Evolutionary conservation across 2,888 invertebrate species (phyloP).

Genomic region (Phanerotoma sp.): DNA sequence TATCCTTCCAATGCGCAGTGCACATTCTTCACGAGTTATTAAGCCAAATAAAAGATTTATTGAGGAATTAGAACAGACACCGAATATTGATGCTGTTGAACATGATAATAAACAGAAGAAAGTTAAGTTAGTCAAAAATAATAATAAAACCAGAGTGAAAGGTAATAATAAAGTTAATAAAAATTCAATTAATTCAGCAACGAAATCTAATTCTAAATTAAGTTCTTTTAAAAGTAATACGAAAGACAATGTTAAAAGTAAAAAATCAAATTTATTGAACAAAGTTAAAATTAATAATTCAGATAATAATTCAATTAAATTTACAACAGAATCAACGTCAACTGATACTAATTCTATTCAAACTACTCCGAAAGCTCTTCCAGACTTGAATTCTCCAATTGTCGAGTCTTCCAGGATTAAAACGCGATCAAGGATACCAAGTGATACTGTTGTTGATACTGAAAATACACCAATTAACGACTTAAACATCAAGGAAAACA

Average conservation of each 20-base stretch:
- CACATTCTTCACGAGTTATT: conserved; percentile 82
- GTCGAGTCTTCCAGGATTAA: conserved; percentile 55
- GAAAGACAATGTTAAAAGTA: conserved; percentile 13
- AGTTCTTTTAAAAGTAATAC: conserved; percentile 30
- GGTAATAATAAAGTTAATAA: conserved; percentile 6
- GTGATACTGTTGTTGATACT: conserved; percentile 33
- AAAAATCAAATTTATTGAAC: conserved; percentile 17
- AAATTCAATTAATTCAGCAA: conserved; percentile 25
- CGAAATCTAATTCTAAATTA: conserved; percentile 25
- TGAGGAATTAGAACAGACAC: conserved; percentile 64
- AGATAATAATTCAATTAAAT: conserved; percentile 13
- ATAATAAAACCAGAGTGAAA: conserved; percentile 3
- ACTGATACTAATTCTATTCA: too few relatives aligned
- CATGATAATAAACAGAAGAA: conserved; percentile 46
- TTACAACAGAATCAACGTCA: conserved; percentile 25
- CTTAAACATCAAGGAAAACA: conserved; percentile 21
- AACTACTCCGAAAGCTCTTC: conserved; percentile 53
- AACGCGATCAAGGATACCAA: conserved; percentile 50
- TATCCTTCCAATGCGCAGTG: conserved; percentile 78
- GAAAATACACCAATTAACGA: conserved; percentile 21
- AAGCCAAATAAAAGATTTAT: conserved; percentile 86
- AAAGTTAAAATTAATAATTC: conserved; percentile 19
- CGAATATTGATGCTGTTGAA: conserved; percentile 47
- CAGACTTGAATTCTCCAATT: conserved; percentile 49
- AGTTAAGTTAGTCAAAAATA: conserved; percentile 39